Percentiles rank a stretch among this genome's conserved stretches.
Evolutionary conservation across 2,797 vertebrate genomes (phyloP).

Genomic region (Helicolenus hilgendorfi): DNA sequence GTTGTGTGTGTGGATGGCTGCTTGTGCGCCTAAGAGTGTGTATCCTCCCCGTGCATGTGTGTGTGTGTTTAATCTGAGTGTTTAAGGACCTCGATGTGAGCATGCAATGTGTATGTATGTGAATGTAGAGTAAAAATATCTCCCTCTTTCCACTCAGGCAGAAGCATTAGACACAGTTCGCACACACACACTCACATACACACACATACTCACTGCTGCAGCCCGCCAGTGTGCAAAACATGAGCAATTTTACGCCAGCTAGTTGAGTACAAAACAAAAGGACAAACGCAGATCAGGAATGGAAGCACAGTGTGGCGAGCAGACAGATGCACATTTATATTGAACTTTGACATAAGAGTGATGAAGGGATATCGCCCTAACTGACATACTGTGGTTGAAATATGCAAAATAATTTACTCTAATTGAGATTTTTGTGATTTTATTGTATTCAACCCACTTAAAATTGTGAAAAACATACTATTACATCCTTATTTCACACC

Average conservation of each 20-base stretch:
- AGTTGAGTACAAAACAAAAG: slow-evolving; percentile 57
- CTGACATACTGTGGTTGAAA: not conserved
- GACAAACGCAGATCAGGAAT: slow-evolving; percentile 16
- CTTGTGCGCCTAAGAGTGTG: slow-evolving; percentile 19
- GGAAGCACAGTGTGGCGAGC: not conserved
- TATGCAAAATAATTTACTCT: not conserved
- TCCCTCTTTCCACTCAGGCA: slow-evolving; percentile 61
- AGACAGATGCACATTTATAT: slow-evolving; percentile 1
- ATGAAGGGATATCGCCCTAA: not conserved
- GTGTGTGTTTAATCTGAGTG: not conserved
- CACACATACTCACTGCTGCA: slow-evolving; percentile 31
- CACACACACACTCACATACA: slow-evolving; percentile 7
- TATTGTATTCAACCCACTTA: not conserved
- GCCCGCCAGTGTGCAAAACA: slow-evolving; percentile 62
- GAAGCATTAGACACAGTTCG: slow-evolving; percentile 63
- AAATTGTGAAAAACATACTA: not conserved
- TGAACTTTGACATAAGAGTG: not conserved
- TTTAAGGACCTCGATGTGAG: slow-evolving; percentile 27
- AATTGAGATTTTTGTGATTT: not conserved
- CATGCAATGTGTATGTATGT: slow-evolving; percentile 46
- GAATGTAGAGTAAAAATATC: slow-evolving; percentile 80
- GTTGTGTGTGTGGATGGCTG: slow-evolving; percentile 42
- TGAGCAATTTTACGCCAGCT: slow-evolving; percentile 65
- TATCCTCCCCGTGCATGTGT: not conserved
- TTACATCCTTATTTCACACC: not conserved